Base-by-base conservation (phyloP, 1,140 invertebrate species). In the Pogonus chalceus region DNA sequence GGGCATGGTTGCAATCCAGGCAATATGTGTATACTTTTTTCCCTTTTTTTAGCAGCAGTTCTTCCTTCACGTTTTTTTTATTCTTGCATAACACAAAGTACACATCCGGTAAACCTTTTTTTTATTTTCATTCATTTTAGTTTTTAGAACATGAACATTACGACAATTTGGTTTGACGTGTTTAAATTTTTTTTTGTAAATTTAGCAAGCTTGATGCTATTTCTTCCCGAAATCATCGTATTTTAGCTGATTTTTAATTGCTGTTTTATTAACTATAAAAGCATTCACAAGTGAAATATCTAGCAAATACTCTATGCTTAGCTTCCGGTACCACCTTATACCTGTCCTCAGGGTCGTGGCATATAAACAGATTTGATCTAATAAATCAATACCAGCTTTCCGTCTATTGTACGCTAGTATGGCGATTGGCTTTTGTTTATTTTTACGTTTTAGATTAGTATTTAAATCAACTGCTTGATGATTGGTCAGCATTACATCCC, bases 281-380 rank as follows among this genome's bases (percentile, higher is more conserved):
- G n/a, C n/a, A n/a, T n/a, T n/a, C n/a, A n/a, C n/a, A n/a, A n/a
- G n/a, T n/a, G n/a, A n/a, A n/a, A n/a, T n/a, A n/a, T n/a, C n/a
- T n/a, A n/a, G n/a, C n/a, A n/a, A n/a, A n/a, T n/a, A n/a, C n/a
- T n/a, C n/a, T n/a, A n/a, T n/a, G n/a, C 24, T 54, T 56, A 61
- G 31, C 20, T 64, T 63, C 31, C 53, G 46, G 35, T 62, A 62
- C 60, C 59, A 62, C 20, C 59, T 59, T 35, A 63, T 51, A 49
- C 50, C 47, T 57, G 55, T 58, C 48, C 62, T 56, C 16, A 62
- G 56, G 47, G 54, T 56, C 7, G 58, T 56, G 46, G 54, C 21
- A 61, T 67, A 63, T n/a, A 56, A 56, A 39, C 56, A 53, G 57
- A 68, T 63, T n/a, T n/a, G n/a, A n/a, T n/a, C n/a, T n/a, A n/a